phyloP scores from a whole-genome alignment of 92 coral and sea anemone genomes.

The Zoanthus sociatus region DNA sequence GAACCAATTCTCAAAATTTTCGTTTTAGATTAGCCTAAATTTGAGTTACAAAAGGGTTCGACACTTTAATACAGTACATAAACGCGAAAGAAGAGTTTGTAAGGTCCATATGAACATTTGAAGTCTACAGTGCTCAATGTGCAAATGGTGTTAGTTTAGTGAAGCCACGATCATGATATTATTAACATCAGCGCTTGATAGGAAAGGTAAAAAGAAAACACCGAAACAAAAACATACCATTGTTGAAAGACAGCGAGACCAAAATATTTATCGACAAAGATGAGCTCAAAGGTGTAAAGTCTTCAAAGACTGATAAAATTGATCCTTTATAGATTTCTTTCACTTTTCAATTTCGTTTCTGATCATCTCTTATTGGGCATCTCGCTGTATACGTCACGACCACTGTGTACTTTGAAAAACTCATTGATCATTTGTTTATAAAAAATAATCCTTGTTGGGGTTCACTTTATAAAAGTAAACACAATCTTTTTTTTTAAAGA shows the following conservation, averaged over 20 bases:
- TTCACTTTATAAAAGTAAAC: slow-evolving; percentile 11
- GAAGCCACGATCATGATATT: no score
- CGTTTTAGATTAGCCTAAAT: not conserved
- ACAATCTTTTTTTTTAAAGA: not conserved
- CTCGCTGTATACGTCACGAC: not conserved
- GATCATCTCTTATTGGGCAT: not conserved
- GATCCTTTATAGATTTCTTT: not conserved
- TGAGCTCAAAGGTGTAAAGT: not conserved
- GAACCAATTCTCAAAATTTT: not conserved
- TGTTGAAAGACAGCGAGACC: not conserved
- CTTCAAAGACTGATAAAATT: not conserved
- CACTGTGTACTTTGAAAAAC: not conserved
- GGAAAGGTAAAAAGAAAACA: not conserved
- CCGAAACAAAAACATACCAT: slow-evolving; percentile 22
- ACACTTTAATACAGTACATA: not conserved
- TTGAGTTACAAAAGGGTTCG: not conserved
- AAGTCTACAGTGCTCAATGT: not conserved
- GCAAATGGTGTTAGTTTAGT: no score
- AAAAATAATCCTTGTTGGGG: slow-evolving; percentile 23
- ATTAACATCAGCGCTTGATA: not conserved
- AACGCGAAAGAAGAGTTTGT: not conserved
- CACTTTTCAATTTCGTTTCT: not conserved
- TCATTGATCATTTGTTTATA: not conserved
- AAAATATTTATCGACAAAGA: not conserved
- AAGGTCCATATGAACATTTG: not conserved